These are phyloP conservation scores for Pipistrellus pygmaeus DNA, from an alignment of 2,797 vertebrate species.

Conservation along the genomic window DNA sequence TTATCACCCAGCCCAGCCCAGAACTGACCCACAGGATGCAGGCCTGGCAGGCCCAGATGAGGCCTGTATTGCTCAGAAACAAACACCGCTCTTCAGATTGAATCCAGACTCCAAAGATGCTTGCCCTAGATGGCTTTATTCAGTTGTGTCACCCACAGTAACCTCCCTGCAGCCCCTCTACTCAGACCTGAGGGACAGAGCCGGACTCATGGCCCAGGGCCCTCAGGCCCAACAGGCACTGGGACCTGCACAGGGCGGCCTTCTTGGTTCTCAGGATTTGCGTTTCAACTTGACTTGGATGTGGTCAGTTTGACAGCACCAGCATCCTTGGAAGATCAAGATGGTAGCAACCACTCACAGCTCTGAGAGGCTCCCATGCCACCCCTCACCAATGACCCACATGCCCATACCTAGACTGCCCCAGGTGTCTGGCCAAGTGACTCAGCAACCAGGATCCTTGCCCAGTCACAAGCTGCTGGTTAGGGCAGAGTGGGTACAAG, in stretches of 20 bases:
- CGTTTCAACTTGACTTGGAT: background rate
- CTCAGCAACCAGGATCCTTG: background rate
- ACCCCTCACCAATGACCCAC: background rate
- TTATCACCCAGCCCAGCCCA: background rate
- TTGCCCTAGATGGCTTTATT: background rate
- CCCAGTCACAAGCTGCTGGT: background rate
- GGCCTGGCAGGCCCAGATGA: background rate
- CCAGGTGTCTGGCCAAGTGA: background rate
- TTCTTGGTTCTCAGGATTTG: background rate
- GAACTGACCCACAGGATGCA: background rate
- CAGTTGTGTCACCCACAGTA: background rate
- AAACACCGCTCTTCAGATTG: background rate
- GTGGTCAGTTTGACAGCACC: accelerated
- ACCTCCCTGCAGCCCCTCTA: background rate
- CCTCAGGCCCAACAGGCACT: background rate
- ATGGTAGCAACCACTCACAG: background rate
- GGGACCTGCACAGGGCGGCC: background rate
- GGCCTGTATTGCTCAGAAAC: background rate
- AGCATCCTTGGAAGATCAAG: background rate
- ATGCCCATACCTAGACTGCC: background rate
- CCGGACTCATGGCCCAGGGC: background rate
- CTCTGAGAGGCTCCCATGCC: background rate
- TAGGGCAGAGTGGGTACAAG: accelerated
- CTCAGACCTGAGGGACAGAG: background rate
- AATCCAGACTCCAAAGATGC: background rate